These are phyloP conservation scores for Geococcyx californianus DNA, from an alignment of 2,113 vertebrate species.

Conservation along the genomic window DNA sequence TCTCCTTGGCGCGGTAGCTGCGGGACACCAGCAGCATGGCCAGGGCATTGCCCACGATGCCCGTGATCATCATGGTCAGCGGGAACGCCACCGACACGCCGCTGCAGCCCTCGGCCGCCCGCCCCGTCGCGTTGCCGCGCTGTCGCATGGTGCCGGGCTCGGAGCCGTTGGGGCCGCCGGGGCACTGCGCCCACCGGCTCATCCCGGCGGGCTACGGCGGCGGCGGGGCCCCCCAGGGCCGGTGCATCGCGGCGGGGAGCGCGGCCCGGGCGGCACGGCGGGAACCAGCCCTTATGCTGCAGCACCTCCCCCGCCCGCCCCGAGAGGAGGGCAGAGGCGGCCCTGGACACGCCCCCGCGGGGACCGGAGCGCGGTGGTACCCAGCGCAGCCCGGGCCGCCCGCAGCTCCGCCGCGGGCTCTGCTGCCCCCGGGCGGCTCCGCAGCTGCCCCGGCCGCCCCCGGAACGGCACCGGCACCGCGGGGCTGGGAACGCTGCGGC, in stretches of 20 bases:
- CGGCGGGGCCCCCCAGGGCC: neutral
- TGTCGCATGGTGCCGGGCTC: neutral
- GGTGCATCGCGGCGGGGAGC: neutral
- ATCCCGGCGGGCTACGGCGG: neutral
- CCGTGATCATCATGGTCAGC: constrained; percentile 91
- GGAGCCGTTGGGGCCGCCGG: neutral
- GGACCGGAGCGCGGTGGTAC: no score
- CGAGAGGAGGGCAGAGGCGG: neutral
- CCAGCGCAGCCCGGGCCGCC: no score
- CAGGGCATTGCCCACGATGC: constrained; percentile 90
- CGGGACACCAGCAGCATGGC: constrained; percentile 87
- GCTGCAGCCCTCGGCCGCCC: constrained; percentile 61
- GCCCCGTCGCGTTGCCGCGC: constrained; percentile 39
- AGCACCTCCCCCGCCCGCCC: neutral
- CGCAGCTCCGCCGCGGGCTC: neutral
- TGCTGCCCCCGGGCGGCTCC: neutral
- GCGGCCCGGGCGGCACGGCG: neutral
- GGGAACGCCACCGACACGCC: constrained; percentile 88
- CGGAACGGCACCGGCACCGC: no score
- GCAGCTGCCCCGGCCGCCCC: neutral
- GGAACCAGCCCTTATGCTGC: neutral
- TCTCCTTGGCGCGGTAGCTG: constrained; percentile 86
- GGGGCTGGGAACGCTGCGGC: no score
- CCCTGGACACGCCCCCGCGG: no score
- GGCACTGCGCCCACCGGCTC: neutral